Evolutionary conservation across 2,113 vertebrate species (phyloP).

Genomic region (Dermatemys mawii): DNA sequence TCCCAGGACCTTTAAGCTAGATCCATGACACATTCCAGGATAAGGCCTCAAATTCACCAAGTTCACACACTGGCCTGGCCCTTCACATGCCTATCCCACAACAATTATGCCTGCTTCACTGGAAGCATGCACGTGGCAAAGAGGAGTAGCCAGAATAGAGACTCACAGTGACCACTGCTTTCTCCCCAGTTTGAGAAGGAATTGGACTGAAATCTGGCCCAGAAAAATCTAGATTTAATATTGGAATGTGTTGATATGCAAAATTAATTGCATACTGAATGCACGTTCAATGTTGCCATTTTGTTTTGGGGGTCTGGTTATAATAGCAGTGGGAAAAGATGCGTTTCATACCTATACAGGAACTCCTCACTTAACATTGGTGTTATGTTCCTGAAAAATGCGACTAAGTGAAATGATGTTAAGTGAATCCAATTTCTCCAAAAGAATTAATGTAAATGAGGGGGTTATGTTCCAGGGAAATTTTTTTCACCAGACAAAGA

Average conservation of each 20-base stretch:
- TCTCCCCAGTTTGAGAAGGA: neutral
- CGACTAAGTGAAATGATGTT: too few relatives aligned
- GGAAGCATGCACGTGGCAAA: neutral
- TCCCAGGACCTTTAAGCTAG: neutral
- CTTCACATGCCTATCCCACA: neutral
- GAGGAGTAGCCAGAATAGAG: neutral
- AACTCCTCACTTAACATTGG: too few relatives aligned
- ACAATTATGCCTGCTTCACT: neutral
- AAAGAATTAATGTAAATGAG: too few relatives aligned
- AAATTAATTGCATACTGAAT: neutral
- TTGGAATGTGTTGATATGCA: neutral
- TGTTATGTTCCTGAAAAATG: too few relatives aligned
- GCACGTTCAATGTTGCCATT: neutral
- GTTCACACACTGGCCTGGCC: neutral
- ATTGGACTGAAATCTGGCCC: neutral
- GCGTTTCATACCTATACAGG: neutral
- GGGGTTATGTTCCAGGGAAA: too few relatives aligned
- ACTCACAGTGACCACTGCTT: neutral
- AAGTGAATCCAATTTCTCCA: too few relatives aligned
- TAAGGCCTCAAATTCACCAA: neutral
- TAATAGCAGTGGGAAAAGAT: neutral
- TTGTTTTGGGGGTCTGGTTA: neutral
- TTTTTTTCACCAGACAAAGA: too few relatives aligned
- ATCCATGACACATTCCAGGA: neutral
- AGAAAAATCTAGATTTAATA: neutral